These are phyloP conservation scores for Drosophila nigromelanica DNA, from an alignment of 1,140 invertebrate species.

Conservation along the genomic window DNA sequence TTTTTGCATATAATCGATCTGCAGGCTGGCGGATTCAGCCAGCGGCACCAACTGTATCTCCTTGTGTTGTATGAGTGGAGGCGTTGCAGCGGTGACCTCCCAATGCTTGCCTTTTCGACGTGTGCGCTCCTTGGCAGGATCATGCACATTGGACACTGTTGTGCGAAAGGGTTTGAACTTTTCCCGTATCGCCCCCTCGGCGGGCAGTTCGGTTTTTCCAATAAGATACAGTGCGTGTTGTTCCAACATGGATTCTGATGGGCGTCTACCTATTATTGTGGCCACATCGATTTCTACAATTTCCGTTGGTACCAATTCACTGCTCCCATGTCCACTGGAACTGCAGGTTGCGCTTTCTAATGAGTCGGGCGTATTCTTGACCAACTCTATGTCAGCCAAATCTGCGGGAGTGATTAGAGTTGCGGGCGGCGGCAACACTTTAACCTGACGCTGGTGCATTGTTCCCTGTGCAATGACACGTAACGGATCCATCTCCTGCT, in stretches of 20 bases:
- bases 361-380: slow-evolving; percentile 62
- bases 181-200: slow-evolving; percentile 72
- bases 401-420: slow-evolving; percentile 87
- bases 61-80: slow-evolving; percentile 84
- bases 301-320: slow-evolving; percentile 38
- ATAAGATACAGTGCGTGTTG: slow-evolving; percentile 87
- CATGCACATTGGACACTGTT: slow-evolving; percentile 86
- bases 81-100: slow-evolving; percentile 90
- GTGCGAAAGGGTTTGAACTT: slow-evolving; percentile 88
- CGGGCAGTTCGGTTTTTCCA: slow-evolving; percentile 85
- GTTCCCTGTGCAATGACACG: slow-evolving; percentile 87
- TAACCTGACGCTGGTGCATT: slow-evolving; percentile 86
- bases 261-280: slow-evolving; percentile 35
- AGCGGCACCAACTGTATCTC: slow-evolving; percentile 70
- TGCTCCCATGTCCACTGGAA: slow-evolving; percentile 1
- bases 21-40: slow-evolving; percentile 73
- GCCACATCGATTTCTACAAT: slow-evolving; percentile 59
- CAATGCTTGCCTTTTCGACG: slow-evolving; percentile 86
- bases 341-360: slow-evolving; percentile 47
- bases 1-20: slow-evolving; percentile 64
- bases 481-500: slow-evolving; percentile 87
- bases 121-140: slow-evolving; percentile 86
- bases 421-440: slow-evolving; percentile 85
- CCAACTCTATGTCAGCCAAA: slow-evolving; percentile 85
- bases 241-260: slow-evolving; percentile 65